These are phyloP conservation scores for Theristus sp. DNA, from an alignment of 2,888 invertebrate genomes.

Conservation along the genomic window DNA sequence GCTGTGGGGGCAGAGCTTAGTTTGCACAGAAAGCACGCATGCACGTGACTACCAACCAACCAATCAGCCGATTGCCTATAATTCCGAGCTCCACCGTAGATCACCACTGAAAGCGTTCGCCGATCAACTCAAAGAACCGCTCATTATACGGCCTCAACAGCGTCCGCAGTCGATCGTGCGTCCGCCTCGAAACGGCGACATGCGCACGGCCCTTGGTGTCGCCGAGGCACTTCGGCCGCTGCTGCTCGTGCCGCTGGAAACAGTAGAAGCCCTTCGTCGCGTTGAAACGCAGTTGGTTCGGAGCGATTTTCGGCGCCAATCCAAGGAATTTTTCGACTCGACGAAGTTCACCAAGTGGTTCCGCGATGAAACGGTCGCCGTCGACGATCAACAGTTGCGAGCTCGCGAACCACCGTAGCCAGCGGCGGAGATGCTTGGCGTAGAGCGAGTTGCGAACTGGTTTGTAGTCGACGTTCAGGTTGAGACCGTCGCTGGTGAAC, in stretches of 20 bases:
- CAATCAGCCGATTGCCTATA: no score
- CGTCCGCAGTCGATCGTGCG: constrained; percentile 9
- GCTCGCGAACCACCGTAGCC: constrained; percentile 78
- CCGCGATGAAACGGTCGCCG: constrained; percentile 71
- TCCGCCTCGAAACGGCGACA: constrained; percentile 11
- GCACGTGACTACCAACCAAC: no score
- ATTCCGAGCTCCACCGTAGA: no score
- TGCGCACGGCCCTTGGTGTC: constrained; percentile 18
- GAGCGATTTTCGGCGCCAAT: constrained; percentile 48
- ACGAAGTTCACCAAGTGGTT: constrained; percentile 66
- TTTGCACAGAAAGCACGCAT: no score
- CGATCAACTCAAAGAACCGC: constrained; percentile 18
- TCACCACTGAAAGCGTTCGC: constrained; percentile 10
- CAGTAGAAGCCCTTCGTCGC: constrained; percentile 91
- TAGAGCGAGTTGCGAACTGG: constrained; percentile 56
- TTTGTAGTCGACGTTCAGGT: constrained; percentile 29
- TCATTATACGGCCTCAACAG: constrained; percentile 15
- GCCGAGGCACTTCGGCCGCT: constrained; percentile 18
- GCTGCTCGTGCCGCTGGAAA: constrained; percentile 19
- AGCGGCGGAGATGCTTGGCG: constrained; percentile 65
- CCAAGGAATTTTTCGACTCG: constrained; percentile 71
- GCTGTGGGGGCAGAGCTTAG: no score
- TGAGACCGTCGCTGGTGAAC: constrained; percentile 29
- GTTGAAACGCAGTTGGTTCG: constrained; percentile 86
- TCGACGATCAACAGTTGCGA: constrained; percentile 74